Percentiles rank a stretch among this genome's conserved stretches.
Evolutionary conservation across 1,140 invertebrate genomes (phyloP).

Genomic region (Schlechtendalia chinensis): DNA sequence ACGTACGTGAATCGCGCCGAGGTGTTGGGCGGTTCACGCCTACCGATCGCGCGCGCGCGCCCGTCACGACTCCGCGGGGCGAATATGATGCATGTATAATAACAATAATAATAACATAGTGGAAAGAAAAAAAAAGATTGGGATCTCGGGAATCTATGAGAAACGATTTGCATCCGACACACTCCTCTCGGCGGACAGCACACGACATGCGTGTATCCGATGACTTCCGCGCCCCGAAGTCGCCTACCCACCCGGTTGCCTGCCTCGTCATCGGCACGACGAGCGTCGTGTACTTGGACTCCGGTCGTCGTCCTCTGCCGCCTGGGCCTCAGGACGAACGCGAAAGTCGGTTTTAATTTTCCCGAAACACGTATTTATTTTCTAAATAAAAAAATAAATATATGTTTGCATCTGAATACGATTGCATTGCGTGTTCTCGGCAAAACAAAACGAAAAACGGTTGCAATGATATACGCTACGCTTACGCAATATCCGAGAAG

Average conservation of each 20-base stretch:
- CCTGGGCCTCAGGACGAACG: background rate
- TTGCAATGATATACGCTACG: too few species aligned
- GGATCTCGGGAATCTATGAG: slow-evolving; percentile 39
- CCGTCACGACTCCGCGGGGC: slow-evolving; percentile 45
- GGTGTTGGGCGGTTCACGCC: slow-evolving; percentile 46
- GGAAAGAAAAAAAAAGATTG: slow-evolving; percentile 24
- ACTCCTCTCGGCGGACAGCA: background rate
- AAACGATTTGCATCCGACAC: slow-evolving; percentile 38
- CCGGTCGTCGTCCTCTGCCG: background rate
- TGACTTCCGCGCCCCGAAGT: slow-evolving; percentile 24
- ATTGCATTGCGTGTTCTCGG: too few species aligned
- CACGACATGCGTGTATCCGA: background rate
- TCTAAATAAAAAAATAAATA: too few species aligned
- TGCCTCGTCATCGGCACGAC: background rate
- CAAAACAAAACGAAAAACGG: too few species aligned
- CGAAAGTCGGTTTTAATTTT: background rate
- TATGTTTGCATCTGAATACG: too few species aligned
- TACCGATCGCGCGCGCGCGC: slow-evolving; percentile 31
- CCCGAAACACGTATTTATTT: too few species aligned
- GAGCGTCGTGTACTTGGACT: background rate
- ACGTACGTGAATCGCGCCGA: slow-evolving; percentile 29
- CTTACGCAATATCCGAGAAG: too few species aligned
- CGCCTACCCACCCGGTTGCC: background rate
- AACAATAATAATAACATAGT: slow-evolving; percentile 12
- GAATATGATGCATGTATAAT: slow-evolving; percentile 18